A percentile compares a stretch with the other conserved stretches of the same genome.
phyloP scores from a whole-genome alignment of 2,888 invertebrate species.

The Troides aeacus region DNA sequence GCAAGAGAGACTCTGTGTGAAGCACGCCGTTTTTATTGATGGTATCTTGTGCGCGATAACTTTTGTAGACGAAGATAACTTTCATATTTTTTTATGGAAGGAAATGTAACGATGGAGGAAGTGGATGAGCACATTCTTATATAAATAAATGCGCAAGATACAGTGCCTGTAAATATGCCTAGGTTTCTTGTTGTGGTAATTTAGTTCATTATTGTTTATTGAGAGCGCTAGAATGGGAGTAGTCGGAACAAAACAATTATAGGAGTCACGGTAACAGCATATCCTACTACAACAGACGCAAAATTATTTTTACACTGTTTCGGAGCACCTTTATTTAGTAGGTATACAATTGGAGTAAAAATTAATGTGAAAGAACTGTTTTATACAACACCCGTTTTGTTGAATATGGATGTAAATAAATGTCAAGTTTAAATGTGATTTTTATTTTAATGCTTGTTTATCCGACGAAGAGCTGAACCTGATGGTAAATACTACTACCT shows the following conservation, averaged over 20 bases:
- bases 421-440: constrained; percentile 72
- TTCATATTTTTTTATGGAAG: background rate
- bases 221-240: constrained; percentile 26
- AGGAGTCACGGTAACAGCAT: constrained; percentile 56
- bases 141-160: constrained; percentile 3
- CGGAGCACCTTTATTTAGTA: constrained; percentile 68
- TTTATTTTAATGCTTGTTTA: constrained; percentile 30
- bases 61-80: background rate
- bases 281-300: constrained; percentile 55
- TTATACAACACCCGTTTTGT: constrained; percentile 81
- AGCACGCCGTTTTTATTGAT: background rate
- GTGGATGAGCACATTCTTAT: background rate
- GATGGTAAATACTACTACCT: too few species aligned
- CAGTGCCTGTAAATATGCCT: constrained; percentile 21
- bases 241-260: constrained; percentile 27
- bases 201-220: constrained; percentile 24
- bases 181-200: constrained; percentile 15
- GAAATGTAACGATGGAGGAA: background rate
- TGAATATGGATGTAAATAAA: constrained; percentile 81
- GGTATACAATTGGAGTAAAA: constrained; percentile 69
- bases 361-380: constrained; percentile 71
- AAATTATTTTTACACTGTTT: constrained; percentile 71
- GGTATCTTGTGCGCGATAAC: background rate
- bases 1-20: background rate
- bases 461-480: too few species aligned